Conservation (phyloP, 1,140 invertebrate species). For the Pachyrhynchus sulphureomaculatus region DNA sequence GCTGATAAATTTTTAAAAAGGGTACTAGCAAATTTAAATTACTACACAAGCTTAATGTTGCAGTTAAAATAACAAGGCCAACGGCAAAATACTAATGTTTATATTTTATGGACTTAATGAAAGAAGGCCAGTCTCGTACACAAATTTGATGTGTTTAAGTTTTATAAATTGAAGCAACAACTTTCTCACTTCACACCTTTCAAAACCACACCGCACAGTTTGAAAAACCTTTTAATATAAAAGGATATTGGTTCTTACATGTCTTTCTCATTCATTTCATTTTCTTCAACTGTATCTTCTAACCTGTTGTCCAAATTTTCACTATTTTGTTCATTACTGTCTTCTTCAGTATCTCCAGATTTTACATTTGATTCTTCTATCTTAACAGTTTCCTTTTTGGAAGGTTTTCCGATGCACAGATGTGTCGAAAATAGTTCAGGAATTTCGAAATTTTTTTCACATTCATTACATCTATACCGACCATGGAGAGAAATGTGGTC, state of each 20-base stretch:
- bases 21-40: no score
- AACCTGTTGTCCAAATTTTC: not conserved
- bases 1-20: no score
- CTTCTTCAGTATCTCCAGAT: not conserved
- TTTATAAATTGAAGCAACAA: no score
- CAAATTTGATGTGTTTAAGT: no score
- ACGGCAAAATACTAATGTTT: no score
- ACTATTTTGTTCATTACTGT: not conserved
- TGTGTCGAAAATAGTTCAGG: slow-evolving; percentile 22
- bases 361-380: not conserved
- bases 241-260: not conserved
- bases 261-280: not conserved
- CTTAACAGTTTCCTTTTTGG: not conserved
- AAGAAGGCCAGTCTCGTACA: no score
- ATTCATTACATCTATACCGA: slow-evolving; percentile 28
- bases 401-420: slow-evolving; percentile 17
- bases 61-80: no score
- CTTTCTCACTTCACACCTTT: no score
- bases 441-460: slow-evolving; percentile 34
- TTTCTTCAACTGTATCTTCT: not conserved
- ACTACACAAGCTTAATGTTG: no score
- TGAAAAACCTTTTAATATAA: no score
- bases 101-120: no score
- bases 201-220: no score
- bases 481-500: slow-evolving; percentile 30